A percentile compares a stretch with the other conserved stretches of the same genome.
Evolutionary conservation across 2,113 vertebrate species (phyloP).

Genomic region (Syngnathus floridae): DNA sequence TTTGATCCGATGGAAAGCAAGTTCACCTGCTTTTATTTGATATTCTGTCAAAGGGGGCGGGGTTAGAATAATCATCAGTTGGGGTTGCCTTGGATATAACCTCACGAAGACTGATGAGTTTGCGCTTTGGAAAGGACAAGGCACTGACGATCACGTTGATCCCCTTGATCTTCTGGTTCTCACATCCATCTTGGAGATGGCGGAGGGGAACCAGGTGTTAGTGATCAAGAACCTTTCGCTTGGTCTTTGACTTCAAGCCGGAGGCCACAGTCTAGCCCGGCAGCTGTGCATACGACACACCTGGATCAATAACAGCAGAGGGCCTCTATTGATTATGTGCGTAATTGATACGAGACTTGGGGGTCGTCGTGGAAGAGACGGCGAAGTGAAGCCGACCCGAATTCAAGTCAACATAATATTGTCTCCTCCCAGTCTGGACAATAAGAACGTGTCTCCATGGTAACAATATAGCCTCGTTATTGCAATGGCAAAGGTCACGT

Average conservation of each 20-base stretch:
- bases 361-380: constrained; percentile 33
- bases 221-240: constrained; percentile 48
- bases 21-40: not conserved
- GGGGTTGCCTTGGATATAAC: constrained; percentile 6
- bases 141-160: constrained; percentile 15
- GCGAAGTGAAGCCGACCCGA: constrained; percentile 16
- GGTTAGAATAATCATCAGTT: not conserved
- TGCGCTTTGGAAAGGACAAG: not conserved
- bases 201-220: constrained; percentile 39
- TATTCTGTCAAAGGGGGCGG: not conserved
- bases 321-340: constrained; percentile 64
- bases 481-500: not conserved
- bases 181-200: constrained; percentile 15
- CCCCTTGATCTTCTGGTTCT: constrained; percentile 10
- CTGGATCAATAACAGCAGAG: constrained; percentile 66
- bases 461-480: not conserved
- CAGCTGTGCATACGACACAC: constrained; percentile 50
- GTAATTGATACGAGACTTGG: constrained; percentile 60
- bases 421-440: not conserved
- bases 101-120: constrained; percentile 5
- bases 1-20: not conserved
- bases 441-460: not conserved
- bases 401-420: constrained; percentile 18
- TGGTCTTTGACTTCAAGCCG: constrained; percentile 43
- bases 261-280: constrained; percentile 31